These are phyloP conservation scores for Holacanthus passer DNA, from an alignment of 2,113 vertebrate genomes.

Conservation along the genomic window DNA sequence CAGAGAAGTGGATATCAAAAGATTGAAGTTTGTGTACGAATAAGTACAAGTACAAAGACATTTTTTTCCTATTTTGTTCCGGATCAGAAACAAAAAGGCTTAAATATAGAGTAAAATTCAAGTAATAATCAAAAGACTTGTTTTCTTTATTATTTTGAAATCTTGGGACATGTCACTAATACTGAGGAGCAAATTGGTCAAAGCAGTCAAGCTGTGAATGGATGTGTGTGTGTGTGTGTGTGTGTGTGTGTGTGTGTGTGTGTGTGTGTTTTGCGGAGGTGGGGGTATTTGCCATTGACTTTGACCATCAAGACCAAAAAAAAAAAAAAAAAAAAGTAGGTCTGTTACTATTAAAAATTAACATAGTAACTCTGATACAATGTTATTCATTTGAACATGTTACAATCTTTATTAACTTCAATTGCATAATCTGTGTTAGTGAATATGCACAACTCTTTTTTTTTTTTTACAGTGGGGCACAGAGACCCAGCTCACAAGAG, in stretches of 20 bases:
- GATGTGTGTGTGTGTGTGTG: neutral
- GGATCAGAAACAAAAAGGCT: neutral
- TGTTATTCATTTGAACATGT: neutral
- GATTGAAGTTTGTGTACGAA: neutral
- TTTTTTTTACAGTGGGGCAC: neutral
- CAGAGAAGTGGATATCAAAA: neutral
- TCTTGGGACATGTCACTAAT: neutral
- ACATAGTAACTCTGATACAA: neutral
- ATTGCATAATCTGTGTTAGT: neutral
- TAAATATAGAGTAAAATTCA: neutral
- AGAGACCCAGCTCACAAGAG: neutral
- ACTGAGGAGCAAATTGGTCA: neutral
- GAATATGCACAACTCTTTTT: neutral
- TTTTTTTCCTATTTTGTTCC: neutral
- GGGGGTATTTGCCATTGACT: constrained; percentile 38
- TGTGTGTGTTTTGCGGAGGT: neutral
- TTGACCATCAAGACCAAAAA: constrained; percentile 47
- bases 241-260: neutral
- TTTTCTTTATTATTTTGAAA: neutral
- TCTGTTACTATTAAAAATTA: no score
- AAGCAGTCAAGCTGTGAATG: neutral
- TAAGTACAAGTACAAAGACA: neutral
- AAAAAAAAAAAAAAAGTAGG: neutral
- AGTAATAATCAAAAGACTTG: neutral
- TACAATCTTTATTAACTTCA: neutral